Evolutionary conservation across 1,140 invertebrate species (phyloP).

Genomic region (Onthophagus taurus): DNA sequence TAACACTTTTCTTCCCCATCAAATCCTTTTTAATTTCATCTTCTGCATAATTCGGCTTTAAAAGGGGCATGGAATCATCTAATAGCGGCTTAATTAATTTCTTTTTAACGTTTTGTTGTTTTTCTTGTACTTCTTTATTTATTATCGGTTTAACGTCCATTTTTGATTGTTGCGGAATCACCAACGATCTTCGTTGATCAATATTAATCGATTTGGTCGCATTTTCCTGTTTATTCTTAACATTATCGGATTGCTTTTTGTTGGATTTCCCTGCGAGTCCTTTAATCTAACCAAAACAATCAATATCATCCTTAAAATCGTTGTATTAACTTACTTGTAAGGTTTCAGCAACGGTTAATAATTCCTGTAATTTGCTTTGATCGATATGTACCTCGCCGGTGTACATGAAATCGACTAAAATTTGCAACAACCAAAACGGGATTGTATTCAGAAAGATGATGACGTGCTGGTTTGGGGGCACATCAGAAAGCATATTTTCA

Average conservation of each 20-base stretch:
- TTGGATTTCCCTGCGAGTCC: slow-evolving; percentile 22
- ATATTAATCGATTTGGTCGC: neutral
- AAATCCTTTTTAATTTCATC: no score
- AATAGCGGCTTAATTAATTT: no score
- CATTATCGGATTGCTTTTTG: neutral
- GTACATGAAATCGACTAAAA: slow-evolving; percentile 49
- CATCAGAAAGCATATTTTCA: slow-evolving; percentile 47
- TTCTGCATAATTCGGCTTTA: no score
- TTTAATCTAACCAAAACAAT: slow-evolving; percentile 27
- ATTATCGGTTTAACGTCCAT: no score
- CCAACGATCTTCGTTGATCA: no score
- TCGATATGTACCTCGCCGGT: slow-evolving; percentile 44
- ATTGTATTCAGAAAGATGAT: slow-evolving; percentile 55
- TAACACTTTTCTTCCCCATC: slow-evolving; percentile 5
- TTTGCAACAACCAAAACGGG: slow-evolving; percentile 43
- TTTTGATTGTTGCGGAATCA: no score
- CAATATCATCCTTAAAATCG: slow-evolving; percentile 1
- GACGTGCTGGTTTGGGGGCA: slow-evolving; percentile 52
- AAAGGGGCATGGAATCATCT: no score
- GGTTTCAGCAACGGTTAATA: slow-evolving; percentile 38
- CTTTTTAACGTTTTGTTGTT: no score
- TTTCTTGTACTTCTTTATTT: neutral
- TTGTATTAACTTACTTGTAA: slow-evolving; percentile 39
- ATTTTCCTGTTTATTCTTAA: no score
- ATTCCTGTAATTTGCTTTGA: slow-evolving; percentile 36